These are phyloP conservation scores for Ceratina japonica DNA, from an alignment of 1,140 invertebrate genomes.

Conservation along the genomic window DNA sequence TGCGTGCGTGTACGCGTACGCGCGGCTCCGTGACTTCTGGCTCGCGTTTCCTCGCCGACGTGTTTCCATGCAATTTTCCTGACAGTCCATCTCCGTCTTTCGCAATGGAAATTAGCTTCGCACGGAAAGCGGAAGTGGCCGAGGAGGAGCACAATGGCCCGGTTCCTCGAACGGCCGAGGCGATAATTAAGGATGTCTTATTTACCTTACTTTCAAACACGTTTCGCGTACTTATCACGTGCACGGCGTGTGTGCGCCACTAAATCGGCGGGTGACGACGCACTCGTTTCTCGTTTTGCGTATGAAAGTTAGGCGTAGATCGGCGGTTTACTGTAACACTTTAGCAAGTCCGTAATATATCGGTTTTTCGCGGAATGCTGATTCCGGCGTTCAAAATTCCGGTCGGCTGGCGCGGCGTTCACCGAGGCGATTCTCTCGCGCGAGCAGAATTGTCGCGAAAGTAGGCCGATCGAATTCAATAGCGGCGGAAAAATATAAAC, in stretches of 20 bases:
- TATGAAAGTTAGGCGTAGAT: not conserved
- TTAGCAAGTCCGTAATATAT: too few species aligned
- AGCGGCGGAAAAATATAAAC: slow-evolving; percentile 38
- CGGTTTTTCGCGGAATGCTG: too few species aligned
- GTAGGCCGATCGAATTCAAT: slow-evolving; percentile 49
- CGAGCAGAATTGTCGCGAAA: slow-evolving; percentile 25
- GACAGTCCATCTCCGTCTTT: slow-evolving; percentile 32
- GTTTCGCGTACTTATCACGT: too few species aligned
- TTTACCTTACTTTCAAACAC: not conserved
- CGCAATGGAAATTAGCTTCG: slow-evolving; percentile 32
- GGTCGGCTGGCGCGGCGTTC: too few species aligned
- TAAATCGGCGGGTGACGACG: too few species aligned
- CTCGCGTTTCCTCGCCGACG: slow-evolving; percentile 41
- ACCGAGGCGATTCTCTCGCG: not conserved
- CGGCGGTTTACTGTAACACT: too few species aligned
- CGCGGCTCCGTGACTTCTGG: slow-evolving; percentile 42
- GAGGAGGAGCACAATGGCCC: not conserved
- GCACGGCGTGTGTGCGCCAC: too few species aligned
- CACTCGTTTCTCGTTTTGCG: not conserved
- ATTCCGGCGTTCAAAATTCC: too few species aligned
- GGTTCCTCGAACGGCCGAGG: not conserved
- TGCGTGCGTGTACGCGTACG: too few species aligned
- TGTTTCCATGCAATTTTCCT: slow-evolving; percentile 64
- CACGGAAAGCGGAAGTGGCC: slow-evolving; percentile 1
- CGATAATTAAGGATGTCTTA: not conserved